Evolutionary conservation across 2,888 invertebrate species (phyloP).

Genomic region (Eilema depressum): DNA sequence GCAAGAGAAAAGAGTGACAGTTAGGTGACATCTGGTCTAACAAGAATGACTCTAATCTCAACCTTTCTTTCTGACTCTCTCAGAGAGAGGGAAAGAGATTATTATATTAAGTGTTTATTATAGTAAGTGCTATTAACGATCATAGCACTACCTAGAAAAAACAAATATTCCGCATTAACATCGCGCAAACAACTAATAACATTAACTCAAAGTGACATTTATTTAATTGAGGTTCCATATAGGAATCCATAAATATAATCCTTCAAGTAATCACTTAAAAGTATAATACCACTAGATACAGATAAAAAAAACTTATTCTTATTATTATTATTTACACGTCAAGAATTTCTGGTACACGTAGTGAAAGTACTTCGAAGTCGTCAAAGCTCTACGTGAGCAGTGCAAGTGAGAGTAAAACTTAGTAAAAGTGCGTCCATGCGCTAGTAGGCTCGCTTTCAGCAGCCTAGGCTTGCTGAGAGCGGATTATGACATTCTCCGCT

Average conservation of each 20-base stretch:
- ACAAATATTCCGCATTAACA: no score
- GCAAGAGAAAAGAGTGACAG: no score
- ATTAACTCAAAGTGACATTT: neutral
- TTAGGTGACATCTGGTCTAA: no score
- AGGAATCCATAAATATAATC: neutral
- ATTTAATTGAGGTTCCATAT: neutral
- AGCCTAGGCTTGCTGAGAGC: no score
- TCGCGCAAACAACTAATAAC: neutral
- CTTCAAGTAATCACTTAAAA: no score
- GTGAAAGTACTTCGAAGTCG: neutral
- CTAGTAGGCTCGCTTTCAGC: neutral
- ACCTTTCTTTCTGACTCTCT: neutral
- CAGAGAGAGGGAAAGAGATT: no score
- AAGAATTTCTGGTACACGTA: neutral
- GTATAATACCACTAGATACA: neutral
- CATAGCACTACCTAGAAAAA: neutral
- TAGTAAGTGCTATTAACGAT: neutral
- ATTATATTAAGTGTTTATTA: no score
- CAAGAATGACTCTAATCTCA: no score
- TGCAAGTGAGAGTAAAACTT: neutral
- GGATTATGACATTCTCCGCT: neutral
- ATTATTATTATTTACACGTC: neutral
- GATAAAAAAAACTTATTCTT: neutral
- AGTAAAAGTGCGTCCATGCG: neutral
- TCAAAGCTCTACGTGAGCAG: neutral